Base-by-base conservation (phyloP, 2,888 invertebrate genomes). In the Hartigia nigra region DNA sequence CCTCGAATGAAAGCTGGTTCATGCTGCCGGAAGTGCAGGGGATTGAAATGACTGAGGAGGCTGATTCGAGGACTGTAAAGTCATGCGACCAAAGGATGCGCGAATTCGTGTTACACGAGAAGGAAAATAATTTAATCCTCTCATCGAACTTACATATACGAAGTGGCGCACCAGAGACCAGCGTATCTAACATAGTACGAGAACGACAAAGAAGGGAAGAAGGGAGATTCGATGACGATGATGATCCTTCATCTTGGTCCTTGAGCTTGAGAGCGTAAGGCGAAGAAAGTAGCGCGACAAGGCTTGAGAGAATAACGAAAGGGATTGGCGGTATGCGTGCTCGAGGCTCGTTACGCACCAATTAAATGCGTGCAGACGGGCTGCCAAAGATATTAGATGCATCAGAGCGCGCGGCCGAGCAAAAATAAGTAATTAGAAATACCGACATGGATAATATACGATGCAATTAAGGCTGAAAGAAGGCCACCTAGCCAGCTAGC, bases 371-470 rank as follows among this genome's bases (percentile, higher is more conserved):
- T 86, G 84, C 88, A 87, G 87, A 84, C 87, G 86, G 87, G 82
- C 88, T 89, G 88, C 87, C 90, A 91, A 90, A 90, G 89, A 90
- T 90, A 90, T 89, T 89, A 89, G 89, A 88, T 83, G 83, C 86
- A 88, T 86, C 87, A 87, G 86, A 86, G 88, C 87, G 87, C 87
- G 85, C 82, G 81, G 81, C 81, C 75, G 87, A 84, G 87, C 82
- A 87, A 89, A 90, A 90, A 90, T 90, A 90, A 91, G 90, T 91
- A 90, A 91, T 91, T 90, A 91, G 88, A 90, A 82, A 90, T 90
- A 90, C 88, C 88, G 89, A 87, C 90, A 90, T 91, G 89, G 91
- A 91, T 91, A 91, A 91, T 90, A 90, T 90, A 91, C 89, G 89
- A 86, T 84, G 90, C 90, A 91, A 91, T 91, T 91, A 91, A 91